Conservation (phyloP, 2,888 invertebrate species). For the Hydraecia micacea region DNA sequence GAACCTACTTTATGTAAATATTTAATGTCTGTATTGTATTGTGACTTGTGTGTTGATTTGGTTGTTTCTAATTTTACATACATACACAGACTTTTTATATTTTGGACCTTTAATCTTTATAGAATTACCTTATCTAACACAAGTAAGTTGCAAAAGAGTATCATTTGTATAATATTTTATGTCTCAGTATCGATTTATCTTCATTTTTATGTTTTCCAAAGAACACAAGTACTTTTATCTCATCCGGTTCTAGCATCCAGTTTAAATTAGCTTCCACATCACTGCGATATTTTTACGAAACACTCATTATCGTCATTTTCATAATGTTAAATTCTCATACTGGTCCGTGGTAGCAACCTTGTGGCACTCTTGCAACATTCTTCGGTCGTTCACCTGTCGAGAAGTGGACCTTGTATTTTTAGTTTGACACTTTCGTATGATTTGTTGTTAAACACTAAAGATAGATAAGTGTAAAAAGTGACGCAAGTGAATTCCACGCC, state of each 20-base stretch:
- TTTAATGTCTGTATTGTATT: background rate
- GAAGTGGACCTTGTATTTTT: constrained; percentile 77
- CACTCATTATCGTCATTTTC: constrained; percentile 53
- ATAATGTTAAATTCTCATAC: constrained; percentile 56
- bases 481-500: constrained; percentile 60
- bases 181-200: constrained; percentile 21
- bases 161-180: background rate
- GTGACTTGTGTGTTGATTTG: background rate
- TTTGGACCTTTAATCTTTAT: background rate
- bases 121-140: background rate
- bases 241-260: constrained; percentile 6
- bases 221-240: constrained; percentile 7
- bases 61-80: background rate
- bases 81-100: background rate
- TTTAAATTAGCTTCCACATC: constrained; percentile 31
- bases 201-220: constrained; percentile 6
- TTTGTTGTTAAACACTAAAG: constrained; percentile 68
- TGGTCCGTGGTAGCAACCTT: constrained; percentile 76
- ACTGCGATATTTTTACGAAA: constrained; percentile 42
- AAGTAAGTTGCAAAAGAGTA: background rate
- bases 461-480: constrained; percentile 60
- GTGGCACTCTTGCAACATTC: constrained; percentile 79
- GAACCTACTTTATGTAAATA: background rate
- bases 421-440: constrained; percentile 77
- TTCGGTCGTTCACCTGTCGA: constrained; percentile 79